Conservation (phyloP, 35 echinoderm and acorn worm genomes). For the Apostichopus californicus region DNA sequence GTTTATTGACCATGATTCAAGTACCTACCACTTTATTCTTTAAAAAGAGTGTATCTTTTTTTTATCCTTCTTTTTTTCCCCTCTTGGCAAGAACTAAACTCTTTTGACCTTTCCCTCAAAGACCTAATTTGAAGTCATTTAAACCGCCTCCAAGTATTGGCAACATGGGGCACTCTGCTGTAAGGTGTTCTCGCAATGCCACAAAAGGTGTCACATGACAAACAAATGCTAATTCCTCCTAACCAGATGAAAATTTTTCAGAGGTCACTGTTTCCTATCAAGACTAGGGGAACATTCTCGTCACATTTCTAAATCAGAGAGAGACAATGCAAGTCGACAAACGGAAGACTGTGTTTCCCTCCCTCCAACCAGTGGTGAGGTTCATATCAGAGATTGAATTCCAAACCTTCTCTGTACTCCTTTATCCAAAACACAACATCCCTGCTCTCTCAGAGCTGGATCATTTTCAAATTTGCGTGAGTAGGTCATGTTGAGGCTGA, state of each 20-base stretch:
- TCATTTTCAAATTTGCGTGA: slow-evolving; percentile 43
- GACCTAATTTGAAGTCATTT: slow-evolving; percentile 1
- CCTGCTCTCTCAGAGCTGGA: not conserved
- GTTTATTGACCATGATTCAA: too few species aligned
- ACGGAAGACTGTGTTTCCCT: not conserved
- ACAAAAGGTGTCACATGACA: slow-evolving; percentile 10
- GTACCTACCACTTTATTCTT: too few species aligned
- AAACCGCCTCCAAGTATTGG: not conserved
- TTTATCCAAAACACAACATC: slow-evolving; percentile 16
- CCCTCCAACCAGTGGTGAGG: not conserved
- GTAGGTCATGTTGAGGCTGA: slow-evolving; percentile 12
- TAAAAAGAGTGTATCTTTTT: too few species aligned
- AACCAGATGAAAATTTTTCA: not conserved
- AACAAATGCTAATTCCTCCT: slow-evolving; percentile 10
- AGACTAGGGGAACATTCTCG: slow-evolving; percentile 16
- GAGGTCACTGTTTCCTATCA: not conserved
- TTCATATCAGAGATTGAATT: not conserved
- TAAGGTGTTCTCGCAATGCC: slow-evolving; percentile 1
- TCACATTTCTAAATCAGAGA: not conserved
- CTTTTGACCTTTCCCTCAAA: not conserved
- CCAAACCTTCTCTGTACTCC: not conserved
- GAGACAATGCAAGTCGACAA: slow-evolving; percentile 10
- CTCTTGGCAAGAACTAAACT: not conserved
- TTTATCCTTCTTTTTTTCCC: too few species aligned
- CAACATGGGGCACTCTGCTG: slow-evolving; percentile 10